These are phyloP conservation scores for Podargus strigoides DNA, from an alignment of 2,797 vertebrate species.

Conservation along the genomic window DNA sequence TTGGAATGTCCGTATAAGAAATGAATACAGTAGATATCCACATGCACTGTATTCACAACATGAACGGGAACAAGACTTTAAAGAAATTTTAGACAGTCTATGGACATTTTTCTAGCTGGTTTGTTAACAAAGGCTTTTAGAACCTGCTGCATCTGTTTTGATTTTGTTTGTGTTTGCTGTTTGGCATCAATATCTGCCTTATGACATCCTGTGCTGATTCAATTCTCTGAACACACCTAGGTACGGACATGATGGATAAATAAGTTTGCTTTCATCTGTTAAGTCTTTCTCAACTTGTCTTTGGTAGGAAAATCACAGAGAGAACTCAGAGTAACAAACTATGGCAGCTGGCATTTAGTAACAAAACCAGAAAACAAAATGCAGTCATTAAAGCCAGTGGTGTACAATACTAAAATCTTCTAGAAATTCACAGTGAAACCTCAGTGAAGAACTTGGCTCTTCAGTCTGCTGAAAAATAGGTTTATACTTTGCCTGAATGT, in stretches of 20 bases:
- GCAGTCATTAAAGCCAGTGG: background rate
- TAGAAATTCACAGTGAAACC: background rate
- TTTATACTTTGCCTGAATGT: background rate
- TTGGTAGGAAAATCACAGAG: background rate
- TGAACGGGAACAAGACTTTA: background rate
- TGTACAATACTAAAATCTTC: background rate
- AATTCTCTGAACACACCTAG: background rate
- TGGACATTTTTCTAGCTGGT: background rate
- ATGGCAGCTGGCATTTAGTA: background rate
- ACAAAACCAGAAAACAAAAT: background rate
- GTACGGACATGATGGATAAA: background rate
- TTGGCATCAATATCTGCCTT: background rate
- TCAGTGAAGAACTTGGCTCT: background rate
- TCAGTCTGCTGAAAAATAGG: background rate
- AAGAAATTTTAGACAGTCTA: background rate
- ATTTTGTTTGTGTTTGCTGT: background rate
- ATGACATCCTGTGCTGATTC: background rate
- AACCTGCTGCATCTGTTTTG: background rate
- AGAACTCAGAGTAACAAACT: background rate
- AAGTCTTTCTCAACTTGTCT: background rate
- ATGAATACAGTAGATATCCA: background rate
- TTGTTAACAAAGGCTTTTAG: background rate
- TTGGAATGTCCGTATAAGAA: background rate
- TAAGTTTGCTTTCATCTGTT: background rate
- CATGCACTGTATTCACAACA: background rate